phyloP scores from a whole-genome alignment of 2,113 vertebrate species.

The Ptilorrhoa leucosticta region DNA sequence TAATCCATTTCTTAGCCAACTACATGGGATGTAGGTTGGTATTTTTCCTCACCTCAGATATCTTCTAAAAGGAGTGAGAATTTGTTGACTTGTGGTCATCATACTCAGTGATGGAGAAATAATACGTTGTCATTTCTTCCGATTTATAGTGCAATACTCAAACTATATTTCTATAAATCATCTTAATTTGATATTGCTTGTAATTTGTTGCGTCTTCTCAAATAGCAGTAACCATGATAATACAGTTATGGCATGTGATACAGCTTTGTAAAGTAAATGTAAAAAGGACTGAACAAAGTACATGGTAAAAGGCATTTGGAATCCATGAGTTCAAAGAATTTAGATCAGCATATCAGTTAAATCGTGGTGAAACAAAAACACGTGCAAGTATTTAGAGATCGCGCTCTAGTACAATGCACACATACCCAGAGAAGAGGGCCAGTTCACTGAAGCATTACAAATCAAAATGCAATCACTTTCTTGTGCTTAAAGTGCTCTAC shows the following conservation, averaged over 20 bases:
- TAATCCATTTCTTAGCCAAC: not conserved
- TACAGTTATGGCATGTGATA: not conserved
- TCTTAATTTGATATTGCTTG: not conserved
- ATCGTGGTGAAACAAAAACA: not conserved
- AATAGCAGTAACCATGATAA: not conserved
- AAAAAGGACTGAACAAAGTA: not conserved
- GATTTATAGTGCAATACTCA: not conserved
- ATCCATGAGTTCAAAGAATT: not conserved
- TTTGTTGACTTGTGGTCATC: not conserved
- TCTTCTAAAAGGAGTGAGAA: not conserved
- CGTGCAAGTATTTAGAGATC: not conserved
- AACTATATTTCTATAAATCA: not conserved
- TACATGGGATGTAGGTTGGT: not conserved
- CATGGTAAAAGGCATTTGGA: not conserved
- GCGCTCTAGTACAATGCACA: not conserved
- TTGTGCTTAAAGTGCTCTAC: not conserved
- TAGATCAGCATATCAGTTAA: not conserved
- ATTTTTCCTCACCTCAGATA: not conserved
- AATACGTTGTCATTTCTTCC: not conserved
- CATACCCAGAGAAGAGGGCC: not conserved
- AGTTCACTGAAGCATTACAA: not conserved
- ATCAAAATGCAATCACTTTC: slow-evolving; percentile 39
- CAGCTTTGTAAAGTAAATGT: not conserved
- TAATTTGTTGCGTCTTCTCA: not conserved
- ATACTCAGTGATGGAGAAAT: not conserved